A percentile compares a stretch with the other conserved stretches of the same genome.
Evolutionary conservation across 2,888 invertebrate genomes (phyloP).

Genomic region (Sinhomidia bicolor): DNA sequence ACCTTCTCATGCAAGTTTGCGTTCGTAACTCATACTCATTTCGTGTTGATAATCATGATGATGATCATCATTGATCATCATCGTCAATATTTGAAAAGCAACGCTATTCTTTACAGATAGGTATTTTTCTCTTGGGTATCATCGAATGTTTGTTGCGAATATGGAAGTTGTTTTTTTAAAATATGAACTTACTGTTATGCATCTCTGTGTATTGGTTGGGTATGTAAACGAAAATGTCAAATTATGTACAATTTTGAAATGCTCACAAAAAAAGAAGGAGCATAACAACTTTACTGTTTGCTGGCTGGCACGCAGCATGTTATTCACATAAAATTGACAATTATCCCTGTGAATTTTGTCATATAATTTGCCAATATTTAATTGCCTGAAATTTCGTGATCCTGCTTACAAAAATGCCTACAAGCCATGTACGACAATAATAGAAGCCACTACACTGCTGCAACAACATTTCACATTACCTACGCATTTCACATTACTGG

Average conservation of each 20-base stretch:
- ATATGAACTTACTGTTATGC: not conserved
- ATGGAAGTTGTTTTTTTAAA: too few relatives aligned
- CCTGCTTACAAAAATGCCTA: conserved; percentile 19
- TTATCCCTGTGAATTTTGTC: conserved; percentile 44
- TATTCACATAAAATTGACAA: not conserved
- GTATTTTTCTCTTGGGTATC: not conserved
- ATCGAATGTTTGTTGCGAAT: too few relatives aligned
- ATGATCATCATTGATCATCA: not conserved
- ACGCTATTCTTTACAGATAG: not conserved
- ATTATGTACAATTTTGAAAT: conserved; percentile 4
- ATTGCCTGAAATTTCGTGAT: conserved; percentile 46
- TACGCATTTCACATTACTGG: not conserved
- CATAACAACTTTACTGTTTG: not conserved
- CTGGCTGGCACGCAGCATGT: not conserved
- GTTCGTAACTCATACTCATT: not conserved
- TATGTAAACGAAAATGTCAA: conserved; percentile 5
- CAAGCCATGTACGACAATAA: not conserved
- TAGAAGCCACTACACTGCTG: not conserved
- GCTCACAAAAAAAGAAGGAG: not conserved
- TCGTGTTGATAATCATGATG: conserved; percentile 1
- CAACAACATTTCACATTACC: too few relatives aligned
- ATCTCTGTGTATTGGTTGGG: not conserved
- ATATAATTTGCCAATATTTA: conserved; percentile 55
- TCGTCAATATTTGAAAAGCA: not conserved
- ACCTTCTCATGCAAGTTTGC: not conserved